These are phyloP conservation scores for Drosophila parvula DNA, from an alignment of 1,140 invertebrate genomes.

Conservation along the genomic window DNA sequence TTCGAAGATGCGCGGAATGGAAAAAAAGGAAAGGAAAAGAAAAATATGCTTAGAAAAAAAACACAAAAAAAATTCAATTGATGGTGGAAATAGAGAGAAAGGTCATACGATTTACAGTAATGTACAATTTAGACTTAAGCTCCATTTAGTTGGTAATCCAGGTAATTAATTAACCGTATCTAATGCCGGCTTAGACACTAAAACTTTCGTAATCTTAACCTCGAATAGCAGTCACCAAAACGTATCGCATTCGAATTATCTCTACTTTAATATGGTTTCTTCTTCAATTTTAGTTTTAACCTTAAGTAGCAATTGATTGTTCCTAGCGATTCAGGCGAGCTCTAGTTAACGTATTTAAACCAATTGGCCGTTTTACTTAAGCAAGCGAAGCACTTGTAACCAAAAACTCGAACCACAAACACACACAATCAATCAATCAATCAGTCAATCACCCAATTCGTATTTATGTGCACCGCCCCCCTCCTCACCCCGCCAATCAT, in stretches of 20 bases:
- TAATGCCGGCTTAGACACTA: conserved; percentile 81
- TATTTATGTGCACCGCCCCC: conserved; percentile 62
- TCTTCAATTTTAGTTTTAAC: conserved; percentile 43
- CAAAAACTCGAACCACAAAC: conserved; percentile 12
- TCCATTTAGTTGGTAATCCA: conserved; percentile 50
- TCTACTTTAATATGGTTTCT: conserved; percentile 14
- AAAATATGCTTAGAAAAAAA: conserved; percentile 52
- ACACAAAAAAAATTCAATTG: conserved; percentile 25
- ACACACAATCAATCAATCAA: conserved; percentile 17
- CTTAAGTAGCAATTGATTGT: conserved; percentile 73
- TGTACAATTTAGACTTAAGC: conserved; percentile 43
- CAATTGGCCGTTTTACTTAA: conserved; percentile 77
- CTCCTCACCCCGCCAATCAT: conserved; percentile 51
- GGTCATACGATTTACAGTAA: conserved; percentile 50
- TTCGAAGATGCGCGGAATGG: conserved; percentile 69
- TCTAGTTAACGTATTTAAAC: conserved; percentile 66
- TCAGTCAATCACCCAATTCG: conserved; percentile 44
- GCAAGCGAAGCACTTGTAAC: conserved; percentile 10
- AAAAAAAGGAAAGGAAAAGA: conserved; percentile 36
- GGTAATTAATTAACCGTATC: conserved; percentile 64
- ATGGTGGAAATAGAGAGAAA: conserved; percentile 19
- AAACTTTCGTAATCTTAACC: conserved; percentile 40
- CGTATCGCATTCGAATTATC: conserved; percentile 44
- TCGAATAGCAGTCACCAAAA: conserved; percentile 58
- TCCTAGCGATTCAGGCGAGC: conserved; percentile 77